Evolutionary conservation across 2,113 vertebrate genomes (phyloP).

Genomic region (Mormoops blainvillei): DNA sequence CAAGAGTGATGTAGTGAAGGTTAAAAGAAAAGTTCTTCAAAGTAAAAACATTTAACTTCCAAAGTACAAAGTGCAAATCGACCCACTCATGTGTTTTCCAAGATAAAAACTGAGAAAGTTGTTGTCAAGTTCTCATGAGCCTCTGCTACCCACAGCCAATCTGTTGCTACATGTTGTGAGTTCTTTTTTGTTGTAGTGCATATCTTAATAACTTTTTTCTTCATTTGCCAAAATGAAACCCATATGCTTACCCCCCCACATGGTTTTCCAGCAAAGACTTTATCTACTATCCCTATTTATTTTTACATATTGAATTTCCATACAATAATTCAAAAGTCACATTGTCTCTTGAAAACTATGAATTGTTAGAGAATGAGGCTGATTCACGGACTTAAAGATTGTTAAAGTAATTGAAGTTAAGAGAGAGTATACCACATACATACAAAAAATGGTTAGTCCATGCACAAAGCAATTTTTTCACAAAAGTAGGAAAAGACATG

Average conservation of each 20-base stretch:
- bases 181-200: constrained; percentile 39
- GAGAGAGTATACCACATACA: not conserved
- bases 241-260: not conserved
- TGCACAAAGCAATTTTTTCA: not conserved
- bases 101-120: constrained; percentile 51
- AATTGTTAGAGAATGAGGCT: not conserved
- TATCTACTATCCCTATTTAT: not conserved
- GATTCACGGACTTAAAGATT: not conserved
- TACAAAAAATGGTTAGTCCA: not conserved
- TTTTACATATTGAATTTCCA: not conserved
- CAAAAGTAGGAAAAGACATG: not conserved
- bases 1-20: not conserved
- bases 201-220: constrained; percentile 36
- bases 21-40: constrained; percentile 9
- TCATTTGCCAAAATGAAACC: constrained; percentile 47
- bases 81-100: constrained; percentile 39
- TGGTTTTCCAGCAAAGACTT: not conserved
- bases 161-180: constrained; percentile 49
- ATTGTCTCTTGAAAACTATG: not conserved
- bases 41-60: constrained; percentile 23
- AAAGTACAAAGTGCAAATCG: constrained; percentile 7
- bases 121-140: constrained; percentile 26
- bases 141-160: constrained; percentile 61
- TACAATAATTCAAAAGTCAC: not conserved
- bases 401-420: not conserved